Percentiles rank a stretch among this genome's conserved stretches.
These are phyloP conservation scores for Thereva unica DNA, from an alignment of 2,888 invertebrate species.

Conservation along the genomic window DNA sequence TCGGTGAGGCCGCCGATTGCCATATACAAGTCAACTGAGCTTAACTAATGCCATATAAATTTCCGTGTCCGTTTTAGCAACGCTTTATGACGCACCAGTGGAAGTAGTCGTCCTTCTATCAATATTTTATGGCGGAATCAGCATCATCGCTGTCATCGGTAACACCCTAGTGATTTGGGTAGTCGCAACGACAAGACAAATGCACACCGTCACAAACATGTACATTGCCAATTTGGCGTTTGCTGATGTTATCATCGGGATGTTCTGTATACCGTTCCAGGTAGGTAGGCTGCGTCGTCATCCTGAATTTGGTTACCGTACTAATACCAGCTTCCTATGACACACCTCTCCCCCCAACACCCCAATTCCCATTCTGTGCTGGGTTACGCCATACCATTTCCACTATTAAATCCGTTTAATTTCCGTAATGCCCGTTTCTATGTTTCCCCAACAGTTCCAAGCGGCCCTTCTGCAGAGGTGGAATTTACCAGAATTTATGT, in stretches of 20 bases:
- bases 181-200: constrained; percentile 74
- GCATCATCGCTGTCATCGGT: constrained; percentile 78
- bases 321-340: too few species aligned
- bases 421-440: constrained; percentile 26
- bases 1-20: constrained; percentile 11
- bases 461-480: constrained; percentile 85
- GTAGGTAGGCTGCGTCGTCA: constrained; percentile 51
- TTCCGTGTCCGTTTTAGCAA: constrained; percentile 57
- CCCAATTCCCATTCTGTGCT: constrained; percentile 6
- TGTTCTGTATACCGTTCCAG: constrained; percentile 84
- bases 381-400: too few species aligned
- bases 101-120: constrained; percentile 75
- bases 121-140: constrained; percentile 79
- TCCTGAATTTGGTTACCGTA: too few species aligned
- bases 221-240: constrained; percentile 85
- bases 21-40: not conserved
- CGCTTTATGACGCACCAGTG: constrained; percentile 74
- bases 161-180: constrained; percentile 87
- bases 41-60: constrained; percentile 5
- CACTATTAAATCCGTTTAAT: constrained; percentile 19
- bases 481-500: constrained; percentile 85
- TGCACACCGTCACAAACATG: constrained; percentile 84
- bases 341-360: not conserved
- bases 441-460: constrained; percentile 71
- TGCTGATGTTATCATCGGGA: constrained; percentile 83